Conservation (phyloP, 1,140 invertebrate species). For the Ips typographus region DNA sequence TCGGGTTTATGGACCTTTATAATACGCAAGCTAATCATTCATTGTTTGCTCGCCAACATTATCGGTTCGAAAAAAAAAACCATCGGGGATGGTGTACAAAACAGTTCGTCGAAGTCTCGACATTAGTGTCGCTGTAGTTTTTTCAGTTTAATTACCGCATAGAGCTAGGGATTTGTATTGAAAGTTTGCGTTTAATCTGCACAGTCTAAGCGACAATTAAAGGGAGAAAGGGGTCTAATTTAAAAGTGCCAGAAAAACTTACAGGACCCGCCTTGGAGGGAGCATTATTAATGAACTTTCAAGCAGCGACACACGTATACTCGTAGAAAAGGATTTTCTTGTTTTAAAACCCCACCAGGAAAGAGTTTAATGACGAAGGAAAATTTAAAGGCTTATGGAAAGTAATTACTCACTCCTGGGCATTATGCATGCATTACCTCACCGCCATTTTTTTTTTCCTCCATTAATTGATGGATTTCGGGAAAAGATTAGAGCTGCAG, state of each 20-base stretch:
- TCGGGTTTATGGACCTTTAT: slow-evolving; percentile 33
- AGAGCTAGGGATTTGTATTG: neutral
- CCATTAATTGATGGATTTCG: no score
- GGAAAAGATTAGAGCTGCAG: no score
- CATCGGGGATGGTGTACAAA: slow-evolving; percentile 1
- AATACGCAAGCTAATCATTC: slow-evolving; percentile 26
- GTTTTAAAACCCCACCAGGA: slow-evolving; percentile 10
- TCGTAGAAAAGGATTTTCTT: slow-evolving; percentile 28
- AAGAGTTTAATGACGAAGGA: slow-evolving; percentile 5
- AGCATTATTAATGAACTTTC: slow-evolving; percentile 27
- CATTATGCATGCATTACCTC: no score
- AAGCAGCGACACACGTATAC: slow-evolving; percentile 16
- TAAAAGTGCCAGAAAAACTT: slow-evolving; percentile 25
- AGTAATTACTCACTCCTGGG: slow-evolving; percentile 8
- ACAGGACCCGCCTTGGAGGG: slow-evolving; percentile 13
- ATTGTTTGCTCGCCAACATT: slow-evolving; percentile 28
- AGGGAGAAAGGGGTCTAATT: slow-evolving; percentile 13
- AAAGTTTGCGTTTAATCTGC: neutral
- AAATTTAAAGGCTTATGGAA: slow-evolving; percentile 8
- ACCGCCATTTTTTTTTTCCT: no score
- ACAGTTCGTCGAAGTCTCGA: slow-evolving; percentile 8
- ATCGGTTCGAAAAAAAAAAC: slow-evolving; percentile 10
- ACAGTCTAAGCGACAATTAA: neutral
- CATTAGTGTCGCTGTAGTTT: slow-evolving; percentile 19
- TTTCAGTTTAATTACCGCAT: slow-evolving; percentile 17